Conservation (phyloP, 1,140 invertebrate species). For the Rhagoletis zephyria region DNA sequence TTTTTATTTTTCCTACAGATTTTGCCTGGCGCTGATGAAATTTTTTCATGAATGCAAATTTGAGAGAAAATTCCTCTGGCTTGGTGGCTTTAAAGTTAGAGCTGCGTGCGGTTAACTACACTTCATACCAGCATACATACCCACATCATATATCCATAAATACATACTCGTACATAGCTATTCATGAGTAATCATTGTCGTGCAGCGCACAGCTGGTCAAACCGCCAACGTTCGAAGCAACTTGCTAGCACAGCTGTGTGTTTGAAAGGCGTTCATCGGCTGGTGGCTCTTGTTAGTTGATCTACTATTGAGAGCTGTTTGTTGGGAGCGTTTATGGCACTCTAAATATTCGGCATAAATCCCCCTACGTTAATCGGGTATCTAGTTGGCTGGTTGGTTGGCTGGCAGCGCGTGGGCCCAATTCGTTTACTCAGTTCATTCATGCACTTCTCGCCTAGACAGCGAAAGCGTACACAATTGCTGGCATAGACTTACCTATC, state of each 20-base stretch:
- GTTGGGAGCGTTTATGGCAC: background rate
- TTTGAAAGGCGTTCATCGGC: background rate
- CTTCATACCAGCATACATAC: background rate
- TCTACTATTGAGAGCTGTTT: background rate
- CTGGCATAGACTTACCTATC: background rate
- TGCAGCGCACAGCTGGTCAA: slow-evolving; percentile 15
- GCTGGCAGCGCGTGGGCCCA: background rate
- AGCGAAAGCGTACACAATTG: background rate
- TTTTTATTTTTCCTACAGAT: slow-evolving; percentile 9
- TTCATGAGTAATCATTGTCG: background rate
- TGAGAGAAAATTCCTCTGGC: slow-evolving; percentile 16
- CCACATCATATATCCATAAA: too few species aligned
- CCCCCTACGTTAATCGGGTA: slow-evolving; percentile 10
- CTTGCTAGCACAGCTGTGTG: background rate
- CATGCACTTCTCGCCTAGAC: background rate
- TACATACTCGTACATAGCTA: too few species aligned
- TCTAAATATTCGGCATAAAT: slow-evolving; percentile 10
- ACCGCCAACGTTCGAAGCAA: background rate
- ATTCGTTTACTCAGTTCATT: background rate
- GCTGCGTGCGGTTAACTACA: background rate
- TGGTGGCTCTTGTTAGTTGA: background rate
- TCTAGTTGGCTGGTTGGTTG: too few species aligned
- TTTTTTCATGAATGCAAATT: slow-evolving; percentile 51
- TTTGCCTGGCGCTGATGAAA: slow-evolving; percentile 31
- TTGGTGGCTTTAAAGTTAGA: background rate